Evolutionary conservation across 30 jellyfish, hydroid and myxozoan genomes (phyloP).

Genomic region (Aurelia sp.): DNA sequence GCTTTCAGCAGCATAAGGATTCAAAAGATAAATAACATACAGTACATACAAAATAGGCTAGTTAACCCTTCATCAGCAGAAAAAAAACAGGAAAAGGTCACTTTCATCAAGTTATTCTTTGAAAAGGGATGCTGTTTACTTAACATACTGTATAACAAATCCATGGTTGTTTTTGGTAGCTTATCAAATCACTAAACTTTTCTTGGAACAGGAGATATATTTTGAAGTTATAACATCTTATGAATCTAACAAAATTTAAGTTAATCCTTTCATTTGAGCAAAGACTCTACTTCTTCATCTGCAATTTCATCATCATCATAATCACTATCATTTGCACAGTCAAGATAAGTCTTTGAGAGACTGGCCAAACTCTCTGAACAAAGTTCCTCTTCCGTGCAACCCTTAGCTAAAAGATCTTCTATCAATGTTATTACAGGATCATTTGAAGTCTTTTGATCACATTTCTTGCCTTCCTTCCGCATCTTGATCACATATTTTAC

Average conservation of each 20-base stretch:
- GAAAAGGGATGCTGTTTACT: too few relatives aligned
- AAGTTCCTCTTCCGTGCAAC: slow-evolving; percentile 59
- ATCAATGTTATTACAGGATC: slow-evolving; percentile 15
- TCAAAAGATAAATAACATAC: too few relatives aligned
- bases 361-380: background rate
- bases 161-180: too few relatives aligned
- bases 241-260: background rate
- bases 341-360: slow-evolving; percentile 46
- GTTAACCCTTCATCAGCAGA: too few relatives aligned
- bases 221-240: too few relatives aligned
- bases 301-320: slow-evolving; percentile 46
- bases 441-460: background rate
- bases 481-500: background rate
- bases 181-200: too few relatives aligned
- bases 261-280: slow-evolving; percentile 14
- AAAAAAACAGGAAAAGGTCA: too few relatives aligned
- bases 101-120: too few relatives aligned
- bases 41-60: too few relatives aligned
- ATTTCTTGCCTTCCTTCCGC: background rate
- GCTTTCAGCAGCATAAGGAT: too few relatives aligned
- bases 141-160: too few relatives aligned
- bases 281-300: slow-evolving; percentile 42
- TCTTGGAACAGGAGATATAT: too few relatives aligned
- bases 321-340: slow-evolving; percentile 11
- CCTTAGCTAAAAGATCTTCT: slow-evolving; percentile 42